phyloP scores from a whole-genome alignment of 92 coral and sea anemone genomes.

The Micromussa lordhowensis region DNA sequence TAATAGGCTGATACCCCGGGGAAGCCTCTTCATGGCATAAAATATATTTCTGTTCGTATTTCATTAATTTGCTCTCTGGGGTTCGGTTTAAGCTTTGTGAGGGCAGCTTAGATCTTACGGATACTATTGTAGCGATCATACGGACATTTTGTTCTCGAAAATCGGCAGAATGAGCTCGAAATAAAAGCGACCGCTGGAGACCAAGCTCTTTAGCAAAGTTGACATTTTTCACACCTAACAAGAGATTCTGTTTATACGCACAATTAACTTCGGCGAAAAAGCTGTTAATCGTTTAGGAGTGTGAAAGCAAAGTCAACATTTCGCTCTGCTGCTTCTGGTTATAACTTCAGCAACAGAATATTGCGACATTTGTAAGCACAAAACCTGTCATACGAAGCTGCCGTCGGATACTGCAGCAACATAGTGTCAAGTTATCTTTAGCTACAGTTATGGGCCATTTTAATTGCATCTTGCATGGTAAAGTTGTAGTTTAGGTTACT shows the following conservation, averaged over 20 bases:
- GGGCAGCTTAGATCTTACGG: neutral
- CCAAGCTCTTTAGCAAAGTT: conserved; percentile 59
- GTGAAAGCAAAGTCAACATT: neutral
- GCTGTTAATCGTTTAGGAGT: conserved; percentile 28
- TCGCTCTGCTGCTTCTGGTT: neutral
- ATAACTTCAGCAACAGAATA: neutral
- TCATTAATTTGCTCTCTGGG: neutral
- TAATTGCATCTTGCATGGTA: neutral
- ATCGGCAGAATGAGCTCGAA: neutral
- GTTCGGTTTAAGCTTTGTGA: neutral
- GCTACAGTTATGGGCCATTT: neutral
- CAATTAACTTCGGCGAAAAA: conserved; percentile 27
- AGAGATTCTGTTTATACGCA: conserved; percentile 23
- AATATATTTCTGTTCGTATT: neutral
- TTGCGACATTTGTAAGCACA: neutral
- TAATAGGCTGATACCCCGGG: neutral
- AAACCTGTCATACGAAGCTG: neutral
- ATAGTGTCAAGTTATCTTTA: no score
- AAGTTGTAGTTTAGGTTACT: neutral
- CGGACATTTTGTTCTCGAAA: neutral
- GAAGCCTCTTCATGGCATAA: neutral
- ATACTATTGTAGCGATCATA: no score
- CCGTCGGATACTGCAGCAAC: neutral
- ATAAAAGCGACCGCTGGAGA: neutral
- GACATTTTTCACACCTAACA: conserved; percentile 70